Conservation (phyloP, 2,888 invertebrate genomes). For the Asteroscopus sphinx region DNA sequence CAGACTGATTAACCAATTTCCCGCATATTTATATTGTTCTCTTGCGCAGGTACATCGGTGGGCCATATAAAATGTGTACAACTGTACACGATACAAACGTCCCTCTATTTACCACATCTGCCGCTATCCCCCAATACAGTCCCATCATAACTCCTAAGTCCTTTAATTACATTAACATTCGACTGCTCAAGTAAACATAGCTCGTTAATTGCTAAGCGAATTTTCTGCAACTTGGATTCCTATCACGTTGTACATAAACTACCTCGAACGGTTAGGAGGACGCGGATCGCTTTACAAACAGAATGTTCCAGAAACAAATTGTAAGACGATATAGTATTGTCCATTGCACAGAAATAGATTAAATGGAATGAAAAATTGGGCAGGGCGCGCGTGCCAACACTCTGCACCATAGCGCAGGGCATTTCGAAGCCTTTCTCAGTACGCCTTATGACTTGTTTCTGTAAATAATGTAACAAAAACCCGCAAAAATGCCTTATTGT, state of each 20-base stretch:
- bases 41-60: too few relatives aligned
- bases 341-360: too few relatives aligned
- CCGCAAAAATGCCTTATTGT: too few relatives aligned
- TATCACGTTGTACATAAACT: constrained; percentile 83
- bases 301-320: constrained; percentile 59
- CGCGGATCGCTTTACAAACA: constrained; percentile 76
- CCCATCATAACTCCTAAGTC: constrained; percentile 58
- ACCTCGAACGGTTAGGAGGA: constrained; percentile 78
- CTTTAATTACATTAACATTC: constrained; percentile 83
- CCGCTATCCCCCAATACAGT: constrained; percentile 17
- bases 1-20: too few relatives aligned
- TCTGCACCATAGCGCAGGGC: too few relatives aligned
- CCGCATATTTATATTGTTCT: too few relatives aligned
- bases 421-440: too few relatives aligned
- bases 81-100: background rate
- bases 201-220: constrained; percentile 71
- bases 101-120: background rate
- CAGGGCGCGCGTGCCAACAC: too few relatives aligned
- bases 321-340: constrained; percentile 38
- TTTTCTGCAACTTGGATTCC: constrained; percentile 76
- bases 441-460: too few relatives aligned
- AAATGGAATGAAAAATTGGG: too few relatives aligned
- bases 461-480: too few relatives aligned
- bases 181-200: constrained; percentile 75
- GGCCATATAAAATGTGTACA: background rate